These are phyloP conservation scores for Sceloporus undulatus DNA, from an alignment of 2,113 vertebrate genomes.

Conservation along the genomic window DNA sequence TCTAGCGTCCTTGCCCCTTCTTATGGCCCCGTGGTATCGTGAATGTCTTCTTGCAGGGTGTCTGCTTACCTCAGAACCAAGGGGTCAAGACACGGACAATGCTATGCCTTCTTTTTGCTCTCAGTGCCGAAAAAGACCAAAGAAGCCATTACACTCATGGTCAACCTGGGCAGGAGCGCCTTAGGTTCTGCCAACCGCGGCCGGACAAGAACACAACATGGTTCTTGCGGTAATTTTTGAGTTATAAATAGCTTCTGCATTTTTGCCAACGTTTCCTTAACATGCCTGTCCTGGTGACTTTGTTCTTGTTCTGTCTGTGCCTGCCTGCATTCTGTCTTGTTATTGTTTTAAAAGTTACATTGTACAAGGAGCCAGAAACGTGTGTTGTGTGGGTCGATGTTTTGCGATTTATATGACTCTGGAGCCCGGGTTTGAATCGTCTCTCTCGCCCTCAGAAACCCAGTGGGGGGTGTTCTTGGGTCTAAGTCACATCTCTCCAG, in stretches of 20 bases:
- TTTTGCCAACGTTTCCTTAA: not conserved
- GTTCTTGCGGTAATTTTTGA: not conserved
- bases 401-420: too few relatives aligned
- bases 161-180: not conserved
- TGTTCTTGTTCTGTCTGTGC: not conserved
- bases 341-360: not conserved
- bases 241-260: not conserved
- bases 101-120: too few relatives aligned
- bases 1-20: not conserved
- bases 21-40: too few relatives aligned
- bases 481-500: too few relatives aligned
- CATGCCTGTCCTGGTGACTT: not conserved
- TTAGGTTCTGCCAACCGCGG: not conserved
- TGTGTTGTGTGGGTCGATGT: too few relatives aligned
- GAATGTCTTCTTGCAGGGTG: not conserved
- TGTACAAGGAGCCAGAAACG: too few relatives aligned
- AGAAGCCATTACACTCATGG: not conserved
- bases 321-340: not conserved
- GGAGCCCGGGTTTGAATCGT: too few relatives aligned
- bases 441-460: too few relatives aligned
- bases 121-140: too few relatives aligned
- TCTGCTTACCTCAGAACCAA: not conserved
- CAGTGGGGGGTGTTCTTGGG: too few relatives aligned
- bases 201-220: not conserved
- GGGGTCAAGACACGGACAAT: not conserved